Evolutionary conservation across 2,888 invertebrate species (phyloP), one percentile per base, ranked within the genome.

Genomic region (Drosophila fulvimacula): DNA sequence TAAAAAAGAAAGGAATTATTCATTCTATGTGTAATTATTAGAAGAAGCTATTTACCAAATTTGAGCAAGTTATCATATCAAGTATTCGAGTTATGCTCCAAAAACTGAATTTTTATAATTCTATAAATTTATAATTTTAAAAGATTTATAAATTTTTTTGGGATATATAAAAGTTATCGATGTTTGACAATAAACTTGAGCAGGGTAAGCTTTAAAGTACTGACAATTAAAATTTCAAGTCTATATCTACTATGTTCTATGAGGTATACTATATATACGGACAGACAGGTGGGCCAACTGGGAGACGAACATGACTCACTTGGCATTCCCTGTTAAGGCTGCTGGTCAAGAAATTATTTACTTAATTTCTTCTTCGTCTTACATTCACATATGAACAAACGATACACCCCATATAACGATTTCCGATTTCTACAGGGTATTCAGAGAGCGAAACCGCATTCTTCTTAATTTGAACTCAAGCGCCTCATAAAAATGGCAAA

Each of bases 401-500:
- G 3, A 48, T 48, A 30, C 13, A 30, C 48, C 17, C 30, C n/a
- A 6, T 17, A 30, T 3, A 6, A 3, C 1, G 0, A 7, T 5
- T 19, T 17, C 3, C 11, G 13, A 30, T 30, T 17, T 1, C 11
- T 30, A 17, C 13, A 19, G 48, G 13, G 30, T 48, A 32, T 48
- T 3, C 3, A 19, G 44, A 48, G 27, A 52, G 49, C 39, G 15
- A 63, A 30, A 32, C 11, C 21, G 13, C 61, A 74, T 48, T 82
- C 82, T 69, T 87, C 81, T 86, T 75, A 81, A 86, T 86, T 74
- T 75, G 68, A 68, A 66, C 84, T 79, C 68, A 71, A 77, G 81
- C 86, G 82, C 77, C 89, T 82, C 85, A 88, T 89, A 86, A 86
- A 86, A 89, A 88, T 89, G 80, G 88, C 82, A 80, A 86, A 88